phyloP scores from a whole-genome alignment of 2,797 vertebrate genomes.

The Psittacula derbiana region DNA sequence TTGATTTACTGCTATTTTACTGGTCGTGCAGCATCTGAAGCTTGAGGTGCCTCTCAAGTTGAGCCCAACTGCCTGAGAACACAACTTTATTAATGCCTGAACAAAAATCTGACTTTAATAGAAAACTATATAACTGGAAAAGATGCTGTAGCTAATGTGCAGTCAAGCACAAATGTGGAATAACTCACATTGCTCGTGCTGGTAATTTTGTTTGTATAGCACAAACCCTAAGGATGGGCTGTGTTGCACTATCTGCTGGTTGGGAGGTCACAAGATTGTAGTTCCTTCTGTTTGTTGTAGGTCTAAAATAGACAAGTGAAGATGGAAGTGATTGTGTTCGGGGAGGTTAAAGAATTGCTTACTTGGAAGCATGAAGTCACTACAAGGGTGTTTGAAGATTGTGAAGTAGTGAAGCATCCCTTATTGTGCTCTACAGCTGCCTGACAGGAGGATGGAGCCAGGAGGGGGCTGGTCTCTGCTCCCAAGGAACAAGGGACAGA shows the following conservation, averaged over 20 bases:
- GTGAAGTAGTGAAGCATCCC: not conserved
- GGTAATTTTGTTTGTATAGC: not conserved
- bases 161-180: not conserved
- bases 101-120: not conserved
- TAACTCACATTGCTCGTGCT: not conserved
- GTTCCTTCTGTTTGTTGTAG: not conserved
- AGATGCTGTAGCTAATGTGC: not conserved
- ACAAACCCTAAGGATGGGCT: not conserved
- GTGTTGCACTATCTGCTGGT: not conserved
- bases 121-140: not conserved
- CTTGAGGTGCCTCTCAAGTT: not conserved
- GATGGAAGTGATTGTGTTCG: not conserved
- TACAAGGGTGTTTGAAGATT: fast-evolving
- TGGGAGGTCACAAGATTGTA: not conserved
- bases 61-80: not conserved
- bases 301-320: not conserved
- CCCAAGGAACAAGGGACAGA: no score
- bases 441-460: not conserved
- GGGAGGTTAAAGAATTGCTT: not conserved
- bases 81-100: not conserved
- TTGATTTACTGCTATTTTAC: not conserved
- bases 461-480: not conserved
- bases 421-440: not conserved
- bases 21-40: not conserved
- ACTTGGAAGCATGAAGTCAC: not conserved